Conservation (phyloP, 2,888 invertebrate genomes). For the Ochropacha duplaris region DNA sequence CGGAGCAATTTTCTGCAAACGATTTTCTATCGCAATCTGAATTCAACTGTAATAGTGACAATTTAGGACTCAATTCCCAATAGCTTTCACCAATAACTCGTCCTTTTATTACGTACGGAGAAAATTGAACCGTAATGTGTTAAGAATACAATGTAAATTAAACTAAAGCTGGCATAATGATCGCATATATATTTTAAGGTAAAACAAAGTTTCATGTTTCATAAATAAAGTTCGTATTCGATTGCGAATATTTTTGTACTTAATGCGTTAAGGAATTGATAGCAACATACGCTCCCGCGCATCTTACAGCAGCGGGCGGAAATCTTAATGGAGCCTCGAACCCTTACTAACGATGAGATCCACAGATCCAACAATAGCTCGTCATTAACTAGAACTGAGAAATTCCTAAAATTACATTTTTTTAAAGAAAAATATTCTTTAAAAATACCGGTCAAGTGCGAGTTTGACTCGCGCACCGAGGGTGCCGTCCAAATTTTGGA, state of each 20-base stretch:
- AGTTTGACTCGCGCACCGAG: no score
- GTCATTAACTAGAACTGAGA: conserved; percentile 25
- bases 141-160: conserved; percentile 13
- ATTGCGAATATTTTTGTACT: conserved; percentile 8
- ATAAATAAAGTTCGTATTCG: conserved; percentile 28
- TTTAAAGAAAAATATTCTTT: no score
- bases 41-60: conserved; percentile 15
- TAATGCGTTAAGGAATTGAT: conserved; percentile 35
- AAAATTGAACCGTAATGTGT: conserved; percentile 42
- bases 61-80: conserved; percentile 22
- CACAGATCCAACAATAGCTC: conserved; percentile 64
- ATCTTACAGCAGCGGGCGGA: conserved; percentile 73
- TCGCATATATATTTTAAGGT: conserved; percentile 10
- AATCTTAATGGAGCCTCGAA: conserved; percentile 82
- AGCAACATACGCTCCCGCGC: conserved; percentile 64
- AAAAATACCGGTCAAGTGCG: no score
- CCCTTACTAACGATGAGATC: conserved; percentile 78
- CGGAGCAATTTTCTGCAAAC: conserved; percentile 59
- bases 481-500: no score
- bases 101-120: conserved; percentile 24
- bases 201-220: neutral
- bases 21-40: conserved; percentile 19
- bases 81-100: conserved; percentile 18
- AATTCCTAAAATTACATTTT: no score
- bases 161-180: neutral